These are phyloP conservation scores for Osmerus mordax DNA, from an alignment of 2,113 vertebrate genomes.

Conservation along the genomic window DNA sequence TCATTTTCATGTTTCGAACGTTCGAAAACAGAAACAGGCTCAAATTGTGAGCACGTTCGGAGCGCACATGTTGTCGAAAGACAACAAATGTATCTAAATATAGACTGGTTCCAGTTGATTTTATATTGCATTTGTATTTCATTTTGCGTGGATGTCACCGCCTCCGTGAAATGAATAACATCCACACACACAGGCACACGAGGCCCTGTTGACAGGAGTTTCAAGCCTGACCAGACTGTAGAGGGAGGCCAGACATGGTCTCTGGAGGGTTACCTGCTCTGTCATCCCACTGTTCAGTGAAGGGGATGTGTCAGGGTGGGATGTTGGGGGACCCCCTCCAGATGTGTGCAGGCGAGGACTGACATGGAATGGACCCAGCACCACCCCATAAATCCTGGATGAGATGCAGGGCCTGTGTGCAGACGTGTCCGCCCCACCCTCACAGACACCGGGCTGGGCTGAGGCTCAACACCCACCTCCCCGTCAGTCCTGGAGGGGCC, in stretches of 20 bases:
- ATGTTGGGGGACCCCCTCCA: constrained; percentile 8
- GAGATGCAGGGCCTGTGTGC: constrained; percentile 15
- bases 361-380: constrained; percentile 23
- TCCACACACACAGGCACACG: no score
- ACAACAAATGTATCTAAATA: no score
- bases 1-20: no score
- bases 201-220: no score
- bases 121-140: no score
- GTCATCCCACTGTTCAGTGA: background rate
- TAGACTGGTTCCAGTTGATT: no score
- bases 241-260: background rate
- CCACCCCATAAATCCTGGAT: constrained; percentile 28
- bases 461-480: background rate
- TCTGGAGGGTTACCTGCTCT: background rate
- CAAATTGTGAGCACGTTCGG: no score
- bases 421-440: background rate
- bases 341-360: constrained; percentile 29
- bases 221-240: background rate
- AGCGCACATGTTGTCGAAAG: no score
- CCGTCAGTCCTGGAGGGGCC: background rate
- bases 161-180: no score
- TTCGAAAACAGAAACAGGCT: no score
- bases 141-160: no score
- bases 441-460: background rate
- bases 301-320: background rate